phyloP scores from a whole-genome alignment of 2,888 invertebrate genomes.

The Zygaena filipendulae region DNA sequence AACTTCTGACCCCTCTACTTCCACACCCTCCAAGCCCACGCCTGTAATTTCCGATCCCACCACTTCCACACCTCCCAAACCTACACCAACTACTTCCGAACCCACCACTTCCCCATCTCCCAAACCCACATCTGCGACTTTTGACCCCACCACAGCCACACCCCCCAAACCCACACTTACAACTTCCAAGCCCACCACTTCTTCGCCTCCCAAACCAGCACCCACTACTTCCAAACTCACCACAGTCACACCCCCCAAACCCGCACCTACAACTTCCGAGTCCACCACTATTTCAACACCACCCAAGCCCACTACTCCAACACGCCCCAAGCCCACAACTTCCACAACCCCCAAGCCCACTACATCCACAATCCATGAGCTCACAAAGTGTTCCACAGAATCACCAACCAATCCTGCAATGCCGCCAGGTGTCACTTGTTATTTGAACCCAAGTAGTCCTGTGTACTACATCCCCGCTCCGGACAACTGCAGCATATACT shows the following conservation, averaged over 20 bases:
- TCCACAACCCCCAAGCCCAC: background rate
- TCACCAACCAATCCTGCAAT: background rate
- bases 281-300: background rate
- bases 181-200: background rate
- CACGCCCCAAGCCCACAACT: background rate
- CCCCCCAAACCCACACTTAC: too few relatives aligned
- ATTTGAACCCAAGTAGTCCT: background rate
- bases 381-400: too few relatives aligned
- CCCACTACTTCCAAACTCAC: background rate
- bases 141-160: too few relatives aligned
- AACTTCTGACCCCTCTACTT: background rate
- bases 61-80: slow-evolving; percentile 2
- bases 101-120: too few relatives aligned
- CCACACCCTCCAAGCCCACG: slow-evolving; percentile 1
- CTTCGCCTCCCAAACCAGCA: background rate
- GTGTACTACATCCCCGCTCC: slow-evolving; percentile 2
- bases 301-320: background rate
- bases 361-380: too few relatives aligned
- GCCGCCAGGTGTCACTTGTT: background rate
- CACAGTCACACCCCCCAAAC: background rate
- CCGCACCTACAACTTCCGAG: slow-evolving; percentile 1
- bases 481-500: slow-evolving; percentile 9
- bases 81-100: too few relatives aligned
- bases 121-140: too few relatives aligned
- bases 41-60: background rate